Conservation (phyloP, 2,888 invertebrate genomes). For the Troglohyphantes excavatus region DNA sequence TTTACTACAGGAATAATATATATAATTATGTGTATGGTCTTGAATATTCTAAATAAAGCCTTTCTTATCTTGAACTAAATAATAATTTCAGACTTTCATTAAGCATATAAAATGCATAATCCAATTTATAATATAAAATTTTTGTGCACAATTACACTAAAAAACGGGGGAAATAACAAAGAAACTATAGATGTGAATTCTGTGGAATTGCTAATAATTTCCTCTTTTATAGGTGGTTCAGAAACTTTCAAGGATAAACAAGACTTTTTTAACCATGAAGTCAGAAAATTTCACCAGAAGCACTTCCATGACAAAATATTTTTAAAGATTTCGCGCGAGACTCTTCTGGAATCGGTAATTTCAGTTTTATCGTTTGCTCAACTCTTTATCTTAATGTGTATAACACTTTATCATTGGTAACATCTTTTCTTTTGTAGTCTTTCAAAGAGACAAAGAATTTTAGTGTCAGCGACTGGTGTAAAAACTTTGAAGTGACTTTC, state of each 20-base stretch:
- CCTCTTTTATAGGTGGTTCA: constrained; percentile 87
- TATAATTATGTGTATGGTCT: too few relatives aligned
- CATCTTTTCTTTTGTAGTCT: constrained; percentile 84
- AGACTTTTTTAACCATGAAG: constrained; percentile 91
- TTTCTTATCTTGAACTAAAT: too few relatives aligned
- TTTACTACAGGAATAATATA: too few relatives aligned
- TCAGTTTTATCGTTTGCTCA: background rate
- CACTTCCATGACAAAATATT: constrained; percentile 93
- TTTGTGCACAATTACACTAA: too few relatives aligned
- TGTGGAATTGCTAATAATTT: background rate
- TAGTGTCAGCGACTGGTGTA: constrained; percentile 95
- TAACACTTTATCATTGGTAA: background rate
- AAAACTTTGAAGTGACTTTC: constrained; percentile 95
- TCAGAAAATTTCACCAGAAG: constrained; percentile 92
- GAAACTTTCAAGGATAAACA: constrained; percentile 91
- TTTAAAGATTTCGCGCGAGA: constrained; percentile 91
- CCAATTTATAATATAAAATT: too few relatives aligned
- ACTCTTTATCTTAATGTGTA: background rate
- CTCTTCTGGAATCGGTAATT: constrained; percentile 89
- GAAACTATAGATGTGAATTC: background rate
- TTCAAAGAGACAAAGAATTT: constrained; percentile 94
- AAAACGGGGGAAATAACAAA: too few relatives aligned
- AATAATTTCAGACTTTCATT: too few relatives aligned
- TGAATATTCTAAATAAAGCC: too few relatives aligned
- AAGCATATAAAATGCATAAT: too few relatives aligned